Evolutionary conservation across 1,140 invertebrate species (phyloP).

Genomic region (Drosophila azteca): DNA sequence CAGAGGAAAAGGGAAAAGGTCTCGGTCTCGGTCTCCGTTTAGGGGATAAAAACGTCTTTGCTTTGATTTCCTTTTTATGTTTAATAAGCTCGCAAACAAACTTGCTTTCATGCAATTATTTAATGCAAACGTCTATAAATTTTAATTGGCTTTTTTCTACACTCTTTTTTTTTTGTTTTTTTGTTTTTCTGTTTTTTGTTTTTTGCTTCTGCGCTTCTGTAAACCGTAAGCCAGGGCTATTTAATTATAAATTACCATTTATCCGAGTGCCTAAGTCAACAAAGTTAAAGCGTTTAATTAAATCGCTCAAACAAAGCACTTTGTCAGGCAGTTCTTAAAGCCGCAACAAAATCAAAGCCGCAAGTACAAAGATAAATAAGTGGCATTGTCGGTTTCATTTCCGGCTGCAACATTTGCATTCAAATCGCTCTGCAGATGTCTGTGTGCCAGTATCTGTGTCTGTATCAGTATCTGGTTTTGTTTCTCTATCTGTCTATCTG

Average conservation of each 20-base stretch:
- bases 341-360: slow-evolving; percentile 78
- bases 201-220: slow-evolving; percentile 5
- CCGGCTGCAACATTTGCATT: slow-evolving; percentile 78
- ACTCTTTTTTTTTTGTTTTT: slow-evolving; percentile 2
- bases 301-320: slow-evolving; percentile 35
- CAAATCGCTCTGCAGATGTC: slow-evolving; percentile 54
- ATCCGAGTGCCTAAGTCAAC: slow-evolving; percentile 75
- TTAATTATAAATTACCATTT: slow-evolving; percentile 80
- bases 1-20: slow-evolving; percentile 12
- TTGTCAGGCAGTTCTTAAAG: slow-evolving; percentile 56
- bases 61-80: slow-evolving; percentile 30
- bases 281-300: slow-evolving; percentile 78
- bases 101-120: slow-evolving; percentile 64
- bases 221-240: slow-evolving; percentile 18
- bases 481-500: not conserved
- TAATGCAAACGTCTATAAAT: slow-evolving; percentile 73
- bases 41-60: slow-evolving; percentile 14
- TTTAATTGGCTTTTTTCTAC: slow-evolving; percentile 67
- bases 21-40: too few relatives aligned
- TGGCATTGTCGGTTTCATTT: slow-evolving; percentile 82
- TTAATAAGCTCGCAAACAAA: slow-evolving; percentile 58
- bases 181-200: not conserved
- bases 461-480: not conserved
- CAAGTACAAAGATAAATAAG: slow-evolving; percentile 82
- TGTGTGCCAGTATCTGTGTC: not conserved